Evolutionary conservation across 2,113 vertebrate genomes (phyloP).

Genomic region (Dipodomys ordii): DNA sequence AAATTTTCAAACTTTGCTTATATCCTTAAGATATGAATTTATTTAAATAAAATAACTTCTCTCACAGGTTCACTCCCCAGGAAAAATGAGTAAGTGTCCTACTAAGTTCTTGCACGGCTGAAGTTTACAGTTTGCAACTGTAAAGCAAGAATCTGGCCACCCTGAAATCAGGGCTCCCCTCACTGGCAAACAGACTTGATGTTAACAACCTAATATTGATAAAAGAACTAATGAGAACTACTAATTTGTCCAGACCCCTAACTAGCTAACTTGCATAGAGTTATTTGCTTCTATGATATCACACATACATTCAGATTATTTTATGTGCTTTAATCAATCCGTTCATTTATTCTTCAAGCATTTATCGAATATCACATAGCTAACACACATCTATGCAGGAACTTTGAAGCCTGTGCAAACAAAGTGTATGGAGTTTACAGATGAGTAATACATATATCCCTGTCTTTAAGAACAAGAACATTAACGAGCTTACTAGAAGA

Average conservation of each 20-base stretch:
- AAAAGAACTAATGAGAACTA: not conserved
- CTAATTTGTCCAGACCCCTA: not conserved
- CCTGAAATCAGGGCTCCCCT: not conserved
- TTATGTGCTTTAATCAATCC: not conserved
- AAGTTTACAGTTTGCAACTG: not conserved
- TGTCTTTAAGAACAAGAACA: not conserved
- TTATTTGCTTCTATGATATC: not conserved
- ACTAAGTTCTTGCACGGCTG: conserved; percentile 10
- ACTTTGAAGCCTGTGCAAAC: not conserved
- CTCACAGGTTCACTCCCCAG: not conserved
- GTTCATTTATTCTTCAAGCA: not conserved
- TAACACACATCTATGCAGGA: not conserved
- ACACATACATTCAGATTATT: not conserved
- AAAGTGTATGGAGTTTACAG: not conserved
- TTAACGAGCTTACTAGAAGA: not conserved
- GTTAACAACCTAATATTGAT: not conserved
- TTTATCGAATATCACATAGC: not conserved
- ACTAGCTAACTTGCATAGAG: not conserved
- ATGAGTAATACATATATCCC: not conserved
- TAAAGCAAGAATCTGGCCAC: not conserved
- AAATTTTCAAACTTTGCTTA: conserved; percentile 29
- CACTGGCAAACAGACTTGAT: not conserved
- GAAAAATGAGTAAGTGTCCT: conserved; percentile 44
- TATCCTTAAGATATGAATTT: conserved; percentile 42
- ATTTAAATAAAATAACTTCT: conserved; percentile 54